Conservation (phyloP, 1,140 invertebrate genomes). For the Trichogramma pretiosum region DNA sequence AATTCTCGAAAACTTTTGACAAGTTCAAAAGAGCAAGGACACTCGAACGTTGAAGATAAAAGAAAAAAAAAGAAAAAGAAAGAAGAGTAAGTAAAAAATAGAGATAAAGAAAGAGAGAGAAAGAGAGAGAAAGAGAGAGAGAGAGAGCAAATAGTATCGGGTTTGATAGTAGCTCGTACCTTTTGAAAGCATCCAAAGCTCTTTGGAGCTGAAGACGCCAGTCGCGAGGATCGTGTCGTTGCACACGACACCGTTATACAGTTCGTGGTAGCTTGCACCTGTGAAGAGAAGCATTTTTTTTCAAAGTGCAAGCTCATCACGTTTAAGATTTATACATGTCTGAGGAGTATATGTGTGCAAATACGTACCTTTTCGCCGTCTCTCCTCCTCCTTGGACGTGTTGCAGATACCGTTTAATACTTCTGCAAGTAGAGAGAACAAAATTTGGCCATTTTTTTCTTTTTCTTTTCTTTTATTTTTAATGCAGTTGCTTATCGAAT, state of each 20-base stretch:
- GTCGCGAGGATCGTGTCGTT: conserved; percentile 97
- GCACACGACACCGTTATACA: conserved; percentile 93
- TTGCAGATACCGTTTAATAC: conserved; percentile 71
- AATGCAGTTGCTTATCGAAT: no score
- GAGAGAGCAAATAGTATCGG: not conserved
- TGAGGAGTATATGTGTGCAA: no score
- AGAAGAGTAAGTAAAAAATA: conserved; percentile 1
- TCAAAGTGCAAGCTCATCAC: no score
- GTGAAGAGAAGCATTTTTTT: conserved; percentile 45
- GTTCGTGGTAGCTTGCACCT: conserved; percentile 89
- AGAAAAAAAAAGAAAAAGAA: conserved; percentile 10
- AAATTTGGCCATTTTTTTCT: no score
- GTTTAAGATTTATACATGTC: no score
- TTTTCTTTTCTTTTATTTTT: no score
- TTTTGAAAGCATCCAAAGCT: conserved; percentile 94
- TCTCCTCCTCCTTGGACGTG: conserved; percentile 66
- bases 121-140: conserved; percentile 1
- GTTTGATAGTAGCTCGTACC: conserved; percentile 52
- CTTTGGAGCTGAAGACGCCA: conserved; percentile 96
- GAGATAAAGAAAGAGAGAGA: conserved; percentile 5
- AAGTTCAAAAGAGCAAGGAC: conserved; percentile 1
- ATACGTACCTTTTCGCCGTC: conserved; percentile 67
- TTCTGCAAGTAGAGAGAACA: conserved; percentile 68
- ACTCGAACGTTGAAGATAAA: not conserved
- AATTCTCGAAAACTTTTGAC: no score